A percentile compares a stretch with the other conserved stretches of the same genome.
Evolutionary conservation across 2,113 vertebrate genomes (phyloP).

Genomic region (Melanerpes aurifrons): DNA sequence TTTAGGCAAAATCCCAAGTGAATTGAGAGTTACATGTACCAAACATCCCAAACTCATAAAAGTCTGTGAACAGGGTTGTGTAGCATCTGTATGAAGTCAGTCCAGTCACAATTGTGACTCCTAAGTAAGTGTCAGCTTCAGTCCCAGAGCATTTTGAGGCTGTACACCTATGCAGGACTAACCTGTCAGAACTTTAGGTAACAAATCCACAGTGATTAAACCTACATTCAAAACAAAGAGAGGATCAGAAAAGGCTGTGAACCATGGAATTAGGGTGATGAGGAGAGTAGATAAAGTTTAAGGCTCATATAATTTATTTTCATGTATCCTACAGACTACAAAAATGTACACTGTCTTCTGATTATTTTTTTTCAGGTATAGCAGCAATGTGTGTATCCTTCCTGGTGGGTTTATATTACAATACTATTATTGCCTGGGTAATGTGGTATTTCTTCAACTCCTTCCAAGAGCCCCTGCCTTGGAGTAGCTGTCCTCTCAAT

Average conservation of each 20-base stretch:
- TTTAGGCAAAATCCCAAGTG: not conserved
- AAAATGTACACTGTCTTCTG: not conserved
- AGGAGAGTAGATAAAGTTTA: not conserved
- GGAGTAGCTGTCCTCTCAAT: slow-evolving; percentile 85
- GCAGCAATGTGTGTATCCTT: slow-evolving; percentile 90
- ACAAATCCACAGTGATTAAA: not conserved
- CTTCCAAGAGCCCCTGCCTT: slow-evolving; percentile 91
- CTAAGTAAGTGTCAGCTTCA: not conserved
- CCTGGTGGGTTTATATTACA: slow-evolving; percentile 89
- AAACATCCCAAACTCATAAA: not conserved
- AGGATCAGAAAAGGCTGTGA: not conserved
- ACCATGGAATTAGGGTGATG: not conserved
- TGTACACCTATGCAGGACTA: fast-evolving
- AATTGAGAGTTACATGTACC: not conserved
- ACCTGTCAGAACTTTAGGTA: not conserved
- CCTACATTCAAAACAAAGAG: not conserved
- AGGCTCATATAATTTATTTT: not conserved
- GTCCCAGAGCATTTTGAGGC: not conserved
- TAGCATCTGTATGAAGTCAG: not conserved
- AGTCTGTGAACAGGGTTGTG: not conserved
- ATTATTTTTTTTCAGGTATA: slow-evolving; percentile 77
- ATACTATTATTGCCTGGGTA: slow-evolving; percentile 92
- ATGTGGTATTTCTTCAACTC: slow-evolving; percentile 99
- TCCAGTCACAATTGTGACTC: not conserved
- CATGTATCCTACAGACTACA: not conserved